Base-by-base conservation (phyloP, 1,140 invertebrate species). In the Zophobas atratus region DNA sequence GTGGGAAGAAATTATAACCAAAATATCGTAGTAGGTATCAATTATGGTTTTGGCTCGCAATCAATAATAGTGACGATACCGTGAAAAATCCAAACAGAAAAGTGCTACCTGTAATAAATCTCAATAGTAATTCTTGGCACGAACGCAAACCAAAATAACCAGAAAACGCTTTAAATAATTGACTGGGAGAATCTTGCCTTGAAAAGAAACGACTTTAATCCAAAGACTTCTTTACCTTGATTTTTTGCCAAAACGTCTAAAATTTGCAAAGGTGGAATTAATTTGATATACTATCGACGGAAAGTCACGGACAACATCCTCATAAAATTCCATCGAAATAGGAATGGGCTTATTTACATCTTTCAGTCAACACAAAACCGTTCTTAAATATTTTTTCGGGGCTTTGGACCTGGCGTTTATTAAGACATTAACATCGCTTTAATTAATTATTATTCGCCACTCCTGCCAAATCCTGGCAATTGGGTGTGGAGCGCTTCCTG, bases 251-350 rank as follows among this genome's bases (percentile, higher is more conserved):
- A 6, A 67, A 67, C 41, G 33, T 20, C 60, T 43, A 43, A 43
- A 67, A 67, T 67, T 67, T 67, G 60, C 60, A 67, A 43, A 67
- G 60, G 57, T 38, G 8, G 60, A 67, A 67, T 63, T 63, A 41
- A 67, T 43, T 67, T 2, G 6, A 51, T 2, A 55, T 20, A 6
- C 4, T 63, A 8, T n/a, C 38, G 39, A n/a, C 60, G 3, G 60
- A 67, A 63, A 41, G 57, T 63, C 57, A 63, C 36, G 57, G 57
- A 63, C 57, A 41, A 63, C 57, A 38, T 41, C 57, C 2, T 63
- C 49, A 20, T 51, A 6, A 51, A 51, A 51, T 4, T 51, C 49
- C 3, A 8, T 46, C 43, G 43, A 4, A 46, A 46, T 46, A 3
- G 20, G 20, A 20, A 20, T 20, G 20, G 20, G 20, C 20, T 20